These are phyloP conservation scores for Sminthopsis crassicaudata DNA, from an alignment of 2,113 vertebrate species.

Conservation along the genomic window DNA sequence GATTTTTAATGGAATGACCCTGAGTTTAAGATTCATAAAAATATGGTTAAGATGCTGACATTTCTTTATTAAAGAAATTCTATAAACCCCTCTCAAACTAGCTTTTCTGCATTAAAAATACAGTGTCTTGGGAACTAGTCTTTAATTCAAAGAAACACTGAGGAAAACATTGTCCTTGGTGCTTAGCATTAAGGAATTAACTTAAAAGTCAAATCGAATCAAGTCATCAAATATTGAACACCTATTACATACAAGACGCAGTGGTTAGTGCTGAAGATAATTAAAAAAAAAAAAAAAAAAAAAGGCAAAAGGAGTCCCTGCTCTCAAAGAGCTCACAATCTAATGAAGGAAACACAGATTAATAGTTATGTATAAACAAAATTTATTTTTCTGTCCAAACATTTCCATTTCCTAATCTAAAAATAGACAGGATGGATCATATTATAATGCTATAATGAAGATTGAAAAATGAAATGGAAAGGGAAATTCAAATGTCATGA, in stretches of 20 bases:
- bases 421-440: background rate
- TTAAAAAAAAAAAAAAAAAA: background rate
- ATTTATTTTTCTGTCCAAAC: background rate
- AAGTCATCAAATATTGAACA: background rate
- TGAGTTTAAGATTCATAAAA: background rate
- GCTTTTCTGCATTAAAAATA: background rate
- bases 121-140: background rate
- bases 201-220: background rate
- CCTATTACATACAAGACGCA: background rate
- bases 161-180: background rate
- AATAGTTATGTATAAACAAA: background rate
- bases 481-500: background rate
- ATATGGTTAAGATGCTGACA: background rate
- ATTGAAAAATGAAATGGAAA: background rate
- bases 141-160: background rate
- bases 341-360: background rate
- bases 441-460: background rate
- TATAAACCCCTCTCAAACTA: background rate
- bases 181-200: background rate
- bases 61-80: background rate
- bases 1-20: background rate
- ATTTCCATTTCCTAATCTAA: background rate
- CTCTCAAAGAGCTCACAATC: background rate
- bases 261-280: background rate
- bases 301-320: background rate